Percentiles rank a stretch among this genome's conserved stretches.
Evolutionary conservation across 2,888 invertebrate species (phyloP).

Genomic region (Camptogramma bilineatum): DNA sequence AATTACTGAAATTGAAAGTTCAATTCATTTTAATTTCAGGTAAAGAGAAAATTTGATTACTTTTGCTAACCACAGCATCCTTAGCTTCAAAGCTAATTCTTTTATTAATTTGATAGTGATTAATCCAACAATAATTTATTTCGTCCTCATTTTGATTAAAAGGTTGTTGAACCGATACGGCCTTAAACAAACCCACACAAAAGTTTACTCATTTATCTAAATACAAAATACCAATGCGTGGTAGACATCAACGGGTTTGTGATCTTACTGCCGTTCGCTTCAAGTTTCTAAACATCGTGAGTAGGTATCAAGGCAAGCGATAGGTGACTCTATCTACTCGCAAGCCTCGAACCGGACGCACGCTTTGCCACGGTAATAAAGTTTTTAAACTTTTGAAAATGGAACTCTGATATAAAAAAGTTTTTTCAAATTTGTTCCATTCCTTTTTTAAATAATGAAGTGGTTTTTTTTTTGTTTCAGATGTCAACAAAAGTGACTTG

Average conservation of each 20-base stretch:
- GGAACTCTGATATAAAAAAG: constrained; percentile 41
- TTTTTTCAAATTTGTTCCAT: constrained; percentile 25
- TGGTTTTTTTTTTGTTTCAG: constrained; percentile 78
- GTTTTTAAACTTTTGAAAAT: constrained; percentile 30
- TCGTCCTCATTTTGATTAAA: constrained; percentile 11
- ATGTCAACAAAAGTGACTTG: constrained; percentile 74
- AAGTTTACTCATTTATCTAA: constrained; percentile 39
- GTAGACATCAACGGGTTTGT: constrained; percentile 70
- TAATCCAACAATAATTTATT: background rate
- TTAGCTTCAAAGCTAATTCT: background rate
- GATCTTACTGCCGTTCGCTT: constrained; percentile 65
- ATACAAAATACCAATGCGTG: constrained; percentile 45
- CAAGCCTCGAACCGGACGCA: constrained; percentile 72
- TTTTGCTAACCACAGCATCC: background rate
- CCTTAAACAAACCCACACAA: constrained; percentile 38
- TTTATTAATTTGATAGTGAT: background rate
- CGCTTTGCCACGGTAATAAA: constrained; percentile 59
- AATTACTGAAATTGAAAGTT: no score
- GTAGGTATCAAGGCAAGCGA: constrained; percentile 66
- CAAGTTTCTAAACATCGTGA: constrained; percentile 74
- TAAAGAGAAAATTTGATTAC: background rate
- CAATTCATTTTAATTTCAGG: background rate
- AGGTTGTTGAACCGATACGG: constrained; percentile 32
- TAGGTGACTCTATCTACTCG: constrained; percentile 69
- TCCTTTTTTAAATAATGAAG: constrained; percentile 11